Conservation (phyloP, 1,140 invertebrate genomes). For the Homarus americanus region DNA sequence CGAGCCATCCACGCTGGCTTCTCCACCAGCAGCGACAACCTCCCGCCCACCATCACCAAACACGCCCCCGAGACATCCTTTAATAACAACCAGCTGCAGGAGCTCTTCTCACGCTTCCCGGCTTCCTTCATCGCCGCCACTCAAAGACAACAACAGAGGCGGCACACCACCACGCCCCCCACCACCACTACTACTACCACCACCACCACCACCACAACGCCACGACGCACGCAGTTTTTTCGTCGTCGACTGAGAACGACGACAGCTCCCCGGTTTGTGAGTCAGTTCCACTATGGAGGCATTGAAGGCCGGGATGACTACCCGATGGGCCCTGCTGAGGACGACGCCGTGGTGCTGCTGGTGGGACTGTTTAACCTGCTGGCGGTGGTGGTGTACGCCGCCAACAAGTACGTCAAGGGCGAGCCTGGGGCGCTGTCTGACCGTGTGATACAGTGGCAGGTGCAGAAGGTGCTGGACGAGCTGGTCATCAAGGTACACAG, state of each 20-base stretch:
- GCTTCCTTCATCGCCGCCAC: background rate
- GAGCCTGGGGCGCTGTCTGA: constrained; percentile 38
- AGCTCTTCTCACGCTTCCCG: constrained; percentile 12
- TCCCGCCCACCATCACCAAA: background rate
- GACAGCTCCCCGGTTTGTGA: constrained; percentile 39
- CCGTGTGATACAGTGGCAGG: constrained; percentile 70
- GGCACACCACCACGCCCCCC: background rate
- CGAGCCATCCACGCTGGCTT: constrained; percentile 13
- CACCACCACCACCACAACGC: constrained; percentile 32
- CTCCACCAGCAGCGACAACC: background rate
- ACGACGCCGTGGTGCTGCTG: constrained; percentile 73
- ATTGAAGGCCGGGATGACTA: constrained; percentile 18
- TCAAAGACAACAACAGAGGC: background rate
- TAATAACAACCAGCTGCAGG: background rate
- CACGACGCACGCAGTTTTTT: background rate
- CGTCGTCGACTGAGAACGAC: constrained; percentile 8
- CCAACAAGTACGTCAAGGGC: constrained; percentile 59
- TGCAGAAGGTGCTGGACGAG: constrained; percentile 74
- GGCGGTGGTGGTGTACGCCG: constrained; percentile 73
- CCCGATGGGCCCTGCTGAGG: constrained; percentile 13
- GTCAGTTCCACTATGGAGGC: constrained; percentile 48
- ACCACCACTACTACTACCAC: constrained; percentile 20
- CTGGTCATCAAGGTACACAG: constrained; percentile 74
- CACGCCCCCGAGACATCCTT: background rate
- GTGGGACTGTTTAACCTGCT: constrained; percentile 74